A percentile compares a stretch with the other conserved stretches of the same genome.
Evolutionary conservation across 2,888 invertebrate species (phyloP).

Genomic region (Syritta pipiens): DNA sequence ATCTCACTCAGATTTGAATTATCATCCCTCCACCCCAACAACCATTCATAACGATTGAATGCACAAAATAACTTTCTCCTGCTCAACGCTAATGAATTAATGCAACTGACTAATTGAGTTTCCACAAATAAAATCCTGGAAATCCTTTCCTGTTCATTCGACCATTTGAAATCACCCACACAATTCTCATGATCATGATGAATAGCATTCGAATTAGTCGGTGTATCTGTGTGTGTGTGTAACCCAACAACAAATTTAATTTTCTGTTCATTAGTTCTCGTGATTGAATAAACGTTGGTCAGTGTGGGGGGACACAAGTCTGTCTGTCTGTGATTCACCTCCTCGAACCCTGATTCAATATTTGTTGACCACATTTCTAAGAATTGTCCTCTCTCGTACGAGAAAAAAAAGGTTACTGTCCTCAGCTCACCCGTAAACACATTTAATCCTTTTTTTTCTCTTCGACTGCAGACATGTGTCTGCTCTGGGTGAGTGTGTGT

Average conservation of each 20-base stretch:
- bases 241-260: slow-evolving; percentile 5
- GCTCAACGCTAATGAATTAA: slow-evolving; percentile 2
- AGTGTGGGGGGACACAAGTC: too few species aligned
- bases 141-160: slow-evolving; percentile 8
- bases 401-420: slow-evolving; percentile 17
- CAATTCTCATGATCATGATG: neutral
- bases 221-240: neutral
- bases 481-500: neutral
- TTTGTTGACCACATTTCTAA: too few species aligned
- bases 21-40: too few species aligned
- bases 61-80: neutral
- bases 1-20: too few species aligned
- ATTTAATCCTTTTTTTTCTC: neutral
- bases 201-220: neutral
- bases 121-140: neutral
- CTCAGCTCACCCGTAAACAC: slow-evolving; percentile 10
- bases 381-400: too few species aligned
- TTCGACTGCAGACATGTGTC: neutral
- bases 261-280: slow-evolving; percentile 3
- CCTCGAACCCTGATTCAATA: too few species aligned
- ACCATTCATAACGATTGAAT: neutral
- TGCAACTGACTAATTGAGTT: slow-evolving; percentile 23
- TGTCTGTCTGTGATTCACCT: too few species aligned
- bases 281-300: slow-evolving; percentile 10
- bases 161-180: neutral